Percentiles rank a stretch among this genome's conserved stretches.
These are phyloP conservation scores for Caenorhabditis sp. DNA, from an alignment of 2,888 invertebrate species.

Conservation along the genomic window DNA sequence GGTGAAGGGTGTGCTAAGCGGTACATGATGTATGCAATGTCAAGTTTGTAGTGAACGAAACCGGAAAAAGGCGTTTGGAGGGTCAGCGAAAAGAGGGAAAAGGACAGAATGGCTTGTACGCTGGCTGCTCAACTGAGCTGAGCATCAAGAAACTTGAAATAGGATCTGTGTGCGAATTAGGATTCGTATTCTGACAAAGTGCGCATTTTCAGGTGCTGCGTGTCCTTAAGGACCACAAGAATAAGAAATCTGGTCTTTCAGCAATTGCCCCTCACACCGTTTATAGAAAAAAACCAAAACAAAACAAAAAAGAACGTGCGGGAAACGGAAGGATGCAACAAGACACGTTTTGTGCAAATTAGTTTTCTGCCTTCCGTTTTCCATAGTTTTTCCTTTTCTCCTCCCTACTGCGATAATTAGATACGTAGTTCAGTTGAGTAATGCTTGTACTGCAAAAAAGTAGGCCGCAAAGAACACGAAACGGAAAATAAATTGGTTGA, in stretches of 20 bases:
- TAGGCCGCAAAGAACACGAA: conserved; percentile 11
- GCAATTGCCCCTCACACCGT: too few relatives aligned
- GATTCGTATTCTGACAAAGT: conserved; percentile 42
- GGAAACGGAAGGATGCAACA: background rate
- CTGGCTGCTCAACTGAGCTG: conserved; percentile 9
- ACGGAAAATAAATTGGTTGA: background rate
- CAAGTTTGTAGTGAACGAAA: conserved; percentile 42
- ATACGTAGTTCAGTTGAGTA: conserved; percentile 19
- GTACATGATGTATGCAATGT: conserved; percentile 34
- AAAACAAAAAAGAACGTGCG: conserved; percentile 1
- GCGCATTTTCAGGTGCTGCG: conserved; percentile 46
- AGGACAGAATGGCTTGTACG: conserved; percentile 9
- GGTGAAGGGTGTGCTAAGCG: conserved; percentile 28
- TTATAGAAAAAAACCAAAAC: too few relatives aligned
- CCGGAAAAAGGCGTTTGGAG: conserved; percentile 35
- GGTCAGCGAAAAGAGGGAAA: conserved; percentile 19
- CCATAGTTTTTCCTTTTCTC: background rate
- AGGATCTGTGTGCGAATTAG: conserved; percentile 58
- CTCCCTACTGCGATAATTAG: conserved; percentile 19
- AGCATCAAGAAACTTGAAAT: conserved; percentile 55
- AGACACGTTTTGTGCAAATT: conserved; percentile 30
- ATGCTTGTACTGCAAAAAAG: background rate
- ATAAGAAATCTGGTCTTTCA: too few relatives aligned
- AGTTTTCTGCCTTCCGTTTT: conserved; percentile 21
- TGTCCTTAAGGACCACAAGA: background rate